A percentile compares a stretch with the other conserved stretches of the same genome.
Conservation (phyloP, 35 echinoderm and acorn worm genomes). For the Chiridota heheva region DNA sequence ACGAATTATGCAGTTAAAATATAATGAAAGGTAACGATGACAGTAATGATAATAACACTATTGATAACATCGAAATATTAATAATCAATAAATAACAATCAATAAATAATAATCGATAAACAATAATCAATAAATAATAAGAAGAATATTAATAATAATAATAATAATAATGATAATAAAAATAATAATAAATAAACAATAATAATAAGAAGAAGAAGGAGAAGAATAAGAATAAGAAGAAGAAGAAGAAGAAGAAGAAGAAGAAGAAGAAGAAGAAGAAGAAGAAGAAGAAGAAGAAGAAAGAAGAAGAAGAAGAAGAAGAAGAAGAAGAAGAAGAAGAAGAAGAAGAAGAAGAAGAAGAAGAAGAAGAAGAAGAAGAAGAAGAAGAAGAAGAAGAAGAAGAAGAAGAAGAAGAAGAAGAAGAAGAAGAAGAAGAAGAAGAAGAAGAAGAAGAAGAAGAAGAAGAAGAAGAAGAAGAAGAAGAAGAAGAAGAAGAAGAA, state of each 20-base stretch:
- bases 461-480: background rate
- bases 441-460: background rate
- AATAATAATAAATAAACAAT: background rate
- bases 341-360: slow-evolving; percentile 8
- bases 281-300: background rate
- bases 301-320: background rate
- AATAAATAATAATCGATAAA: too few relatives aligned
- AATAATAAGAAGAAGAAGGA: too few relatives aligned
- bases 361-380: slow-evolving; percentile 9
- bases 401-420: slow-evolving; percentile 7
- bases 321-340: slow-evolving; percentile 8
- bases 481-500: background rate
- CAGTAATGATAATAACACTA: too few relatives aligned
- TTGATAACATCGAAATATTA: too few relatives aligned
- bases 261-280: slow-evolving; percentile 9
- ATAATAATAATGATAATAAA: background rate
- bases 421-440: slow-evolving; percentile 2
- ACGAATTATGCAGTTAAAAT: too few relatives aligned
- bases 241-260: too few relatives aligned
- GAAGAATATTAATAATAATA: too few relatives aligned
- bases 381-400: background rate
- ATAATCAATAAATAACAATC: background rate
- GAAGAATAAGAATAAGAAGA: too few relatives aligned
- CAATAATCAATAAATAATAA: background rate
- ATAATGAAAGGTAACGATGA: too few relatives aligned